Percentiles rank a stretch among this genome's conserved stretches.
Conservation (phyloP, 1,140 invertebrate genomes). For the Zophobas atratus region DNA sequence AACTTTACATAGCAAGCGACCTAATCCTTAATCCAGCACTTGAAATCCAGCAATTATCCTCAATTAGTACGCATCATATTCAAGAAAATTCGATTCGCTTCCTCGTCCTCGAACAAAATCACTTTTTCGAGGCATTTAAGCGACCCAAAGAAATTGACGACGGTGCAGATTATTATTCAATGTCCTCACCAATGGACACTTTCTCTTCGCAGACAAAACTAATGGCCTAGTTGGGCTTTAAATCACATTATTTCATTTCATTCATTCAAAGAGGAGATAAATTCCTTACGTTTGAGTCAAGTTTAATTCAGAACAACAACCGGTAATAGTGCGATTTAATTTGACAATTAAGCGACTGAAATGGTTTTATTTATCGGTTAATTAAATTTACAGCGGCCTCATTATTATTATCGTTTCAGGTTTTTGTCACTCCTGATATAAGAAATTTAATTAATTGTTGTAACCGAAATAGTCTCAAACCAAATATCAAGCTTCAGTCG, state of each 20-base stretch:
- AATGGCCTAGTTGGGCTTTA: constrained; percentile 40
- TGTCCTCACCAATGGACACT: constrained; percentile 25
- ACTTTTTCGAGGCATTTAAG: background rate
- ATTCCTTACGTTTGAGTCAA: constrained; percentile 21
- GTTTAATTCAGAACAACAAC: constrained; percentile 24
- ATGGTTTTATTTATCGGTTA: constrained; percentile 15
- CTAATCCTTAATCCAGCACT: constrained; percentile 15
- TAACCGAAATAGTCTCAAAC: constrained; percentile 10
- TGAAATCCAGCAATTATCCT: constrained; percentile 25
- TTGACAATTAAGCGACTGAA: background rate
- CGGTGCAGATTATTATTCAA: constrained; percentile 18
- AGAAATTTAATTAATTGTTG: constrained; percentile 22
- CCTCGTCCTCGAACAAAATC: background rate
- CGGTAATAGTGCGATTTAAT: background rate
- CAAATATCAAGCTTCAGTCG: background rate
- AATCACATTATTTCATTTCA: constrained; percentile 34
- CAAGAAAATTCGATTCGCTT: background rate
- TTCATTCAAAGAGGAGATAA: constrained; percentile 31
- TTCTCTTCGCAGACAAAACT: constrained; percentile 40
- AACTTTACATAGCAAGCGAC: constrained; percentile 8
- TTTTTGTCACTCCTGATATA: background rate
- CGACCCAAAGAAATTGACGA: background rate
- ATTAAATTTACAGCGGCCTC: constrained; percentile 5
- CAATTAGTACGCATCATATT: background rate
- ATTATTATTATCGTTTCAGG: constrained; percentile 12